These are phyloP conservation scores for Megastigmus dorsalis DNA, from an alignment of 2,888 invertebrate species.

Conservation along the genomic window DNA sequence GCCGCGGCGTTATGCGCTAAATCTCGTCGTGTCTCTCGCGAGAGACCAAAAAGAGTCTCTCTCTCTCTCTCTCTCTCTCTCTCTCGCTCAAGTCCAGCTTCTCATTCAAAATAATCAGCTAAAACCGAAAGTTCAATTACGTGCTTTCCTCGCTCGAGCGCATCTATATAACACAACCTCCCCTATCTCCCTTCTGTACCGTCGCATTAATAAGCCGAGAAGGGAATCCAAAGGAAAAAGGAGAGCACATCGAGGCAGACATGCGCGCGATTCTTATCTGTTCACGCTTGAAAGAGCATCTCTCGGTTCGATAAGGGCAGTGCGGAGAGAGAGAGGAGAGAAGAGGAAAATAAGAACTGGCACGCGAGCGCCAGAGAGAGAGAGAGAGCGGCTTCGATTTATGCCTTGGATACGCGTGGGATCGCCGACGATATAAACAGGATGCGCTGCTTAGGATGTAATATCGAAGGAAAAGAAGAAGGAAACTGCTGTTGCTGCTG, in stretches of 20 bases:
- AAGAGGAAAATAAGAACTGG: background rate
- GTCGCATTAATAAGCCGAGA: constrained; percentile 6
- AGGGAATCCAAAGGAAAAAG: too few relatives aligned
- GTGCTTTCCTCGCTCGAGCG: too few relatives aligned
- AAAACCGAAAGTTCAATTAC: constrained; percentile 32
- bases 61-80: too few relatives aligned
- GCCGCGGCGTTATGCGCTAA: background rate
- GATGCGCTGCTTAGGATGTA: constrained; percentile 28
- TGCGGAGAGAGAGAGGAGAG: too few relatives aligned
- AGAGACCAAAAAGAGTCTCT: too few relatives aligned
- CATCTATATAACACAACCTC: too few relatives aligned
- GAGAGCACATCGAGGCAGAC: background rate
- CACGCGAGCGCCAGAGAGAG: too few relatives aligned
- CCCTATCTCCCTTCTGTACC: background rate
- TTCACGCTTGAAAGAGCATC: constrained; percentile 14
- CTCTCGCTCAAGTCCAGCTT: too few relatives aligned
- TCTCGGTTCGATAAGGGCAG: background rate
- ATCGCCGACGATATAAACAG: constrained; percentile 20
- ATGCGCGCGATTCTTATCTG: constrained; percentile 18
- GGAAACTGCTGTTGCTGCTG: too few relatives aligned
- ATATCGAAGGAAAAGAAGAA: background rate
- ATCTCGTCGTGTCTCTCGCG: too few relatives aligned
- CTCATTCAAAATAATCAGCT: constrained; percentile 13
- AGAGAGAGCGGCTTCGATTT: constrained; percentile 24
- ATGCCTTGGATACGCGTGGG: constrained; percentile 17